Evolutionary conservation across 2,113 vertebrate genomes (phyloP).

Genomic region (Anoplopoma fimbria): DNA sequence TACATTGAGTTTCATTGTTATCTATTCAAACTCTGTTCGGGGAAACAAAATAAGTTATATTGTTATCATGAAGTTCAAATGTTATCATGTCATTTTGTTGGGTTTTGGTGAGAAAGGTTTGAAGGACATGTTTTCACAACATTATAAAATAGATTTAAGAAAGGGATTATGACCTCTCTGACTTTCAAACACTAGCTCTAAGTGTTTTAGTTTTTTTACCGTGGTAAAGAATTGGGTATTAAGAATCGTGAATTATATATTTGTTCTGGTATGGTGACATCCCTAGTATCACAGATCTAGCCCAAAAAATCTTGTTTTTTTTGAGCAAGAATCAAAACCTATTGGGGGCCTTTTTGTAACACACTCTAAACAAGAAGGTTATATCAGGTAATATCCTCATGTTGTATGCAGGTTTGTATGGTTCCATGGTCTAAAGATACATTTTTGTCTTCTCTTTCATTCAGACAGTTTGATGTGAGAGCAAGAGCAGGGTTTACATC

Average conservation of each 20-base stretch:
- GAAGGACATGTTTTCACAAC: background rate
- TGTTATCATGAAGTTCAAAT: background rate
- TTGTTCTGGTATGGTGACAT: too few species aligned
- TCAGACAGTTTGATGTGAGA: conserved; percentile 8
- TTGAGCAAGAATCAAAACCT: background rate
- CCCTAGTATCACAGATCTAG: too few species aligned
- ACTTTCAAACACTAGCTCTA: too few species aligned
- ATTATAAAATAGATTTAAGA: background rate
- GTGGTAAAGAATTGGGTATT: too few species aligned
- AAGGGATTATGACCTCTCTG: too few species aligned
- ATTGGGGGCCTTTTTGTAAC: background rate
- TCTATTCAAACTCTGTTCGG: too few species aligned
- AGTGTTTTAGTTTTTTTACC: too few species aligned
- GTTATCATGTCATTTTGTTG: background rate
- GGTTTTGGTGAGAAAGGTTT: background rate
- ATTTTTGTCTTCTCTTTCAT: background rate
- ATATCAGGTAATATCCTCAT: background rate
- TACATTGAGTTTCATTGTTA: too few species aligned
- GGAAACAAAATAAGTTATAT: too few species aligned
- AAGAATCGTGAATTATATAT: too few species aligned
- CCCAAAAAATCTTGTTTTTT: background rate
- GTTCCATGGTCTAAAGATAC: background rate
- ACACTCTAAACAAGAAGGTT: background rate
- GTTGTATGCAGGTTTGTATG: background rate
- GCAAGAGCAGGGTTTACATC: background rate